Evolutionary conservation across 2,888 invertebrate species (phyloP).

Genomic region (Pandemis cinnamomeana): DNA sequence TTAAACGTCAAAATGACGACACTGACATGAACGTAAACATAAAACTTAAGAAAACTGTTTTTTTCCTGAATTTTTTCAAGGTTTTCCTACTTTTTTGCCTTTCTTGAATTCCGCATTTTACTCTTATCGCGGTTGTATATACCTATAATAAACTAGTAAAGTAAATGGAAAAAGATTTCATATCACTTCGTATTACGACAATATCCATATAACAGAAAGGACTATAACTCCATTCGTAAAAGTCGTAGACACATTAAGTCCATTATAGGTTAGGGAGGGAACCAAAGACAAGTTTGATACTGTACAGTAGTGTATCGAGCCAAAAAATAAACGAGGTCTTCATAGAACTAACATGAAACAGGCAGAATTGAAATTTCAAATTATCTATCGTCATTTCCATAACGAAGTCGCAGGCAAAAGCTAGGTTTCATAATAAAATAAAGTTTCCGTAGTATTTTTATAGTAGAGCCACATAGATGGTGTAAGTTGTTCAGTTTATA

Average conservation of each 20-base stretch:
- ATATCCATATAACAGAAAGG: conserved; percentile 19
- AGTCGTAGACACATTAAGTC: conserved; percentile 15
- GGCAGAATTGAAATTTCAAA: too few species aligned
- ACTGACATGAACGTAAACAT: not conserved
- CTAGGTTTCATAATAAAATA: too few species aligned
- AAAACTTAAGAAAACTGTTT: not conserved
- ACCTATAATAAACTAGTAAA: not conserved
- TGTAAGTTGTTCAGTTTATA: too few species aligned
- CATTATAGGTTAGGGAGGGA: conserved; percentile 14
- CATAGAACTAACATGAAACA: too few species aligned
- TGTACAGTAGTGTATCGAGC: not conserved
- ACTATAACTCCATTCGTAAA: not conserved
- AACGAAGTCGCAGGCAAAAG: too few species aligned
- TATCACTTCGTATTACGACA: conserved; percentile 12
- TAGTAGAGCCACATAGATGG: too few species aligned
- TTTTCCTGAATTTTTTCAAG: not conserved
- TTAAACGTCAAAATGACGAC: not conserved
- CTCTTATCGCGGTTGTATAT: not conserved
- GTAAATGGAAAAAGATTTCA: conserved; percentile 16
- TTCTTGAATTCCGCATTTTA: conserved; percentile 3
- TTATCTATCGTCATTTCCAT: too few species aligned
- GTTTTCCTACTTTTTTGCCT: not conserved
- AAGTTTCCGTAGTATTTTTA: too few species aligned
- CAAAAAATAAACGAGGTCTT: not conserved
- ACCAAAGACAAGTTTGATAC: not conserved